Conservation (phyloP, 2,888 invertebrate genomes). For the Lobophora halterata region DNA sequence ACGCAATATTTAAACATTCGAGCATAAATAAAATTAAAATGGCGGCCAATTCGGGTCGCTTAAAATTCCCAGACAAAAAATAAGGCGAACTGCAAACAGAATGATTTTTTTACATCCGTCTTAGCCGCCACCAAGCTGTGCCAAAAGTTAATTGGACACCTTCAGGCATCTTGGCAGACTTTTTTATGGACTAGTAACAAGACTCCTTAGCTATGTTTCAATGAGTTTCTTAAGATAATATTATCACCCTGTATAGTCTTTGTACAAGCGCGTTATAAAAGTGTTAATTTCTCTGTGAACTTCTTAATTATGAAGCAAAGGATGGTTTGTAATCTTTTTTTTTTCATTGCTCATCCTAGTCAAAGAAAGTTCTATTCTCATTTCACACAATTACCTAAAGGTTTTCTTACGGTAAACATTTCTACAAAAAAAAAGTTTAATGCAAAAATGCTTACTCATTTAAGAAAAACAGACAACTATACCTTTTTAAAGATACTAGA, state of each 20-base stretch:
- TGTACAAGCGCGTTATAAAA: conserved; percentile 10
- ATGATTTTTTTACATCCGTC: conserved; percentile 40
- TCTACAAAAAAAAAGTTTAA: too few relatives aligned
- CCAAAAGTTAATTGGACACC: conserved; percentile 39
- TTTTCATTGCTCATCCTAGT: too few relatives aligned
- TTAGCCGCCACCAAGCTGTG: conserved; percentile 29
- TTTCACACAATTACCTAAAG: too few relatives aligned
- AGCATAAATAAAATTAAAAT: too few relatives aligned
- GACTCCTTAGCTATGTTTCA: conserved; percentile 9
- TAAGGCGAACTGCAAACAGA: conserved; percentile 17
- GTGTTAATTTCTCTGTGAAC: conserved; percentile 2
- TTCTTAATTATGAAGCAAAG: background rate
- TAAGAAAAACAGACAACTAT: too few relatives aligned
- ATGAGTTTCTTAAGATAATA: conserved; percentile 2
- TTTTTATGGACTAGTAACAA: conserved; percentile 28
- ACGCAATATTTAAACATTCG: too few relatives aligned
- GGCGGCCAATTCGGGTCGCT: background rate
- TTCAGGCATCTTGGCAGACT: conserved; percentile 20
- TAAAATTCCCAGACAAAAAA: conserved; percentile 18
- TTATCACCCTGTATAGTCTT: conserved; percentile 4
- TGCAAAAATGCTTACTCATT: too few relatives aligned
- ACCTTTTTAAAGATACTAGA: too few relatives aligned
- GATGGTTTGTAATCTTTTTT: too few relatives aligned
- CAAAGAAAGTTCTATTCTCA: too few relatives aligned
- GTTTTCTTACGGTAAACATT: too few relatives aligned